A percentile compares a stretch with the other conserved stretches of the same genome.
Evolutionary conservation across 2,797 vertebrate genomes (phyloP).

Genomic region (Enteromius argenteus): DNA sequence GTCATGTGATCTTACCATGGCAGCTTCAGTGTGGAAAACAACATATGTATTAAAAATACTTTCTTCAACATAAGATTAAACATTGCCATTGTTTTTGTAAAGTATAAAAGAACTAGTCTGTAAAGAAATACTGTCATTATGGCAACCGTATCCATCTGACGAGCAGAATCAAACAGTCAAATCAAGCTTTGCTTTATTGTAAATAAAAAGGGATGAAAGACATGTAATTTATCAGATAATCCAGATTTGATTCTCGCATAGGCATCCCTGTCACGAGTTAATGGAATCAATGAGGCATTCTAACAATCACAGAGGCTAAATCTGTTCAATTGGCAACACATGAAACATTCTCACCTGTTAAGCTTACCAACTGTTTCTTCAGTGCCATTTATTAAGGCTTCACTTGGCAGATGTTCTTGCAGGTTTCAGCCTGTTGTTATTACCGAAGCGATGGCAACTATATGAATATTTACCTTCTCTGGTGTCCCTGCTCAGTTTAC

Average conservation of each 20-base stretch:
- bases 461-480: slow-evolving; percentile 10
- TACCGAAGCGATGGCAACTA: slow-evolving; percentile 12
- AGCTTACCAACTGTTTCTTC: slow-evolving; percentile 27
- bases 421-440: slow-evolving; percentile 11
- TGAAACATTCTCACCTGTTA: slow-evolving; percentile 31
- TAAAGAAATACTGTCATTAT: neutral
- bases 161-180: neutral
- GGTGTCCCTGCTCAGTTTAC: neutral
- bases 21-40: neutral
- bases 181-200: neutral
- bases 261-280: neutral
- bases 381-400: slow-evolving; percentile 24
- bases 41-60: neutral
- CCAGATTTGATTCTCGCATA: neutral
- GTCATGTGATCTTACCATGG: neutral
- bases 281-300: slow-evolving; percentile 3
- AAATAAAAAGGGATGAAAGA: slow-evolving; percentile 8
- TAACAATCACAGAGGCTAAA: neutral
- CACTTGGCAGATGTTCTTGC: slow-evolving; percentile 13
- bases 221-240: neutral
- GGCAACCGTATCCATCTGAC: neutral
- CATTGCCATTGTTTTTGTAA: neutral
- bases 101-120: neutral
- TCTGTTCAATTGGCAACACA: slow-evolving; percentile 36
- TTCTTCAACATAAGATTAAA: neutral